Evolutionary conservation across 2,888 invertebrate genomes (phyloP), one percentile per base, ranked within the genome.

Genomic region (Synanthedon formicaeformis): DNA sequence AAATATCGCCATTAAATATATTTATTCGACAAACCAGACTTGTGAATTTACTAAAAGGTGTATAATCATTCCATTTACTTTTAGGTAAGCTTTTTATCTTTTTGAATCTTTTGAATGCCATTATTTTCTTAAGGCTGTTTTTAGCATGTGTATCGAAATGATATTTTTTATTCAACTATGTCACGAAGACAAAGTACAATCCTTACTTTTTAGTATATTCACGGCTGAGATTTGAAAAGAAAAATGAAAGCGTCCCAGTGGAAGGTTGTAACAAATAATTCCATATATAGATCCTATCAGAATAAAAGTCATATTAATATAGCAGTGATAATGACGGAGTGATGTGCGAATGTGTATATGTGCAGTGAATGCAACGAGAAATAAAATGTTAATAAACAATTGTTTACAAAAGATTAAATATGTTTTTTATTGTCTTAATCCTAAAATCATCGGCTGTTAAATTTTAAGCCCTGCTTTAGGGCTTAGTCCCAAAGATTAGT

Each of bases 311-410:
- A 83, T 78, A 73, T 77, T 80, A 78, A 81, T 75, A 75, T 69
- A 71, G 72, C 69, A 73, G 75, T 81, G 81, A 80, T 77, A 75
- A 71, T 77, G 78, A 73, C 76, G 73, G 75, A 73, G 73, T 81
- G 78, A 75, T 73, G 78, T 74, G 79, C 73, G 80, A 73, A 77
- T 75, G 80, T 79, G 78, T 81, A 69, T 76, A 74, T 76, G 71
- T 79, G 81, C 79, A 78, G 77, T 71, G 75, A 23, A 81, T 79
- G 81, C 81, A 78, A 75, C 75, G 75, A 84, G 77, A 79, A 81
- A 81, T 87, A 87, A 87, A 84, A 88, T 87, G 87, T 88, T 88
- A 88, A 88, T 86, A 87, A 87, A 88, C 86, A 88, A 87, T 88
- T 88, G 88, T 88, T 88, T 88, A 88, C 86, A 87, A 88, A 88